These are phyloP conservation scores for Iguana delicatissima DNA, from an alignment of 2,797 vertebrate species.

Conservation along the genomic window DNA sequence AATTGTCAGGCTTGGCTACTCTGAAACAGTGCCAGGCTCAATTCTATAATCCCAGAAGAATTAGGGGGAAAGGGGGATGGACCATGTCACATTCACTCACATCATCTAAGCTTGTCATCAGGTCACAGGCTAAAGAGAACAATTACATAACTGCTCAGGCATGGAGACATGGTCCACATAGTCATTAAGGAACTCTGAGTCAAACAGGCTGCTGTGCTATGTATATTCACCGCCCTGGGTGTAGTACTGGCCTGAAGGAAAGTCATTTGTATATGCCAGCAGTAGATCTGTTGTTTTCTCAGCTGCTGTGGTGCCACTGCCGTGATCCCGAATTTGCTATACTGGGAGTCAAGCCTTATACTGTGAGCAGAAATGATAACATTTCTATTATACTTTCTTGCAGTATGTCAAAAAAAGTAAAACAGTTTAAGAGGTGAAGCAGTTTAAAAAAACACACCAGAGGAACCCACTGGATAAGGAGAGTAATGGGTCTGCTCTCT, in stretches of 20 bases:
- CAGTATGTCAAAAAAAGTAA: background rate
- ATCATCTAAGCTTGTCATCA: background rate
- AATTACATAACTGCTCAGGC: constrained; percentile 43
- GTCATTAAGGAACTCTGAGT: constrained; percentile 33
- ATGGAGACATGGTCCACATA: background rate
- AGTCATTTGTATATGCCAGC: background rate
- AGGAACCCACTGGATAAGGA: background rate
- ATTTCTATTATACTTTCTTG: background rate
- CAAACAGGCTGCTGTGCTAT: constrained; percentile 6
- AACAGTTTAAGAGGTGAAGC: background rate
- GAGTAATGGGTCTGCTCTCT: background rate
- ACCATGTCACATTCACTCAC: constrained; percentile 39
- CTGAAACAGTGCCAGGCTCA: constrained; percentile 41
- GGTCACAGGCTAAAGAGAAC: constrained; percentile 58
- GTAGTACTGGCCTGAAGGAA: fast-evolving
- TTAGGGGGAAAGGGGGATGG: constrained; percentile 55
- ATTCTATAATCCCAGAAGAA: constrained; percentile 55
- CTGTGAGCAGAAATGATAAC: background rate
- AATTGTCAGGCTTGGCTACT: constrained; percentile 12
- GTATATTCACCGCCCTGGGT: background rate
- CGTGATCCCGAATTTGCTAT: background rate
- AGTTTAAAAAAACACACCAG: background rate
- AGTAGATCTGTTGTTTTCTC: background rate
- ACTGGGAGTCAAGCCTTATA: background rate
- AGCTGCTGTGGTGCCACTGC: background rate